Percentiles rank a stretch among this genome's conserved stretches.
Evolutionary conservation across 2,113 vertebrate species (phyloP).

Genomic region (Epinephelus fuscoguttatus): DNA sequence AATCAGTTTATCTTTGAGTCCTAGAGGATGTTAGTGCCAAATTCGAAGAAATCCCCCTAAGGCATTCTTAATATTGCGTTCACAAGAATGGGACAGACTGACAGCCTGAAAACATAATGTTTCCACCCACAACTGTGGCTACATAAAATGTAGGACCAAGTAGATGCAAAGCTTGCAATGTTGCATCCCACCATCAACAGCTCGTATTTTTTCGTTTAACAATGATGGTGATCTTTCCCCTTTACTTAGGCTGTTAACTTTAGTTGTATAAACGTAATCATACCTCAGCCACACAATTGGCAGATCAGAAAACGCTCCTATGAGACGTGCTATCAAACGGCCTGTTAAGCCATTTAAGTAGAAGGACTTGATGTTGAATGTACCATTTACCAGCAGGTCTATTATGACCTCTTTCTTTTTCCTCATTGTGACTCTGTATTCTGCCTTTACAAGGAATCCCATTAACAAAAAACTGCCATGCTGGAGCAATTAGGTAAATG

Average conservation of each 20-base stretch:
- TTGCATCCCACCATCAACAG: neutral
- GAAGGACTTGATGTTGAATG: neutral
- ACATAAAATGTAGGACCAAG: neutral
- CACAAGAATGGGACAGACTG: too few relatives aligned
- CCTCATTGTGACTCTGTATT: slow-evolving; percentile 42
- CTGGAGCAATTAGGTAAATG: slow-evolving; percentile 72
- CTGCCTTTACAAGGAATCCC: slow-evolving; percentile 58
- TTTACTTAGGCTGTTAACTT: neutral
- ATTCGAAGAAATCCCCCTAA: too few relatives aligned
- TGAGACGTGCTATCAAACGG: neutral
- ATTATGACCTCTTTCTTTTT: slow-evolving; percentile 21
- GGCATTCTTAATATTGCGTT: too few relatives aligned
- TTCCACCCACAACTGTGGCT: too few relatives aligned
- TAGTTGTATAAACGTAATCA: slow-evolving; percentile 3
- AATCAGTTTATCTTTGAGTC: too few relatives aligned
- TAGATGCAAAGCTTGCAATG: neutral
- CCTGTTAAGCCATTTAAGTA: neutral
- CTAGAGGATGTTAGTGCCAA: too few relatives aligned
- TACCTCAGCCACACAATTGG: neutral
- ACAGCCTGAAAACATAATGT: too few relatives aligned
- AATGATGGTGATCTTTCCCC: neutral
- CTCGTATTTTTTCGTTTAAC: neutral
- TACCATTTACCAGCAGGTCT: neutral
- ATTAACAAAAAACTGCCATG: slow-evolving; percentile 67
- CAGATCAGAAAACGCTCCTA: neutral